Evolutionary conservation across 2,113 vertebrate genomes (phyloP).

Genomic region (Cardinalis cardinalis): DNA sequence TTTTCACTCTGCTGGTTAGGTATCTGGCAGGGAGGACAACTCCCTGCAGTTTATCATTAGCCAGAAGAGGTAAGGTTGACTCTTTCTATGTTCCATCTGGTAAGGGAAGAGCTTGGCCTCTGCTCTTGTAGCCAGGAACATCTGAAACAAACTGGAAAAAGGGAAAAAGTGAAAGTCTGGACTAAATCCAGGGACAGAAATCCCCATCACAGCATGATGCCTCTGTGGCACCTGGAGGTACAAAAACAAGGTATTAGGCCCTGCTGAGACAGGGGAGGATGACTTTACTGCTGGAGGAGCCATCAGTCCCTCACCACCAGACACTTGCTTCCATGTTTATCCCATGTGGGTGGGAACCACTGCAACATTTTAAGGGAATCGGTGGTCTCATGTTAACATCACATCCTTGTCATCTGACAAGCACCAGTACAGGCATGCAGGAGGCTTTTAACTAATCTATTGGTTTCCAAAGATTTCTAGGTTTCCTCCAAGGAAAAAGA

Average conservation of each 20-base stretch:
- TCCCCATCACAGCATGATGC: neutral
- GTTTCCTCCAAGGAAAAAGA: neutral
- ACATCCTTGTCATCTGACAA: neutral
- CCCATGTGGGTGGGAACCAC: neutral
- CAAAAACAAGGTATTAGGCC: neutral
- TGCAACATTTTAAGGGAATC: neutral
- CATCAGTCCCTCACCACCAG: neutral
- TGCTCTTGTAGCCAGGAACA: neutral
- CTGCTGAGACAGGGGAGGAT: neutral
- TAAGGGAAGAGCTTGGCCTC: neutral
- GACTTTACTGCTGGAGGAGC: neutral
- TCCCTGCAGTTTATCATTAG: neutral
- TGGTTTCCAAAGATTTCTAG: neutral
- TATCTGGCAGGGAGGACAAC: neutral
- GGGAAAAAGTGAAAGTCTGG: neutral
- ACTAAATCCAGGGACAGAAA: neutral
- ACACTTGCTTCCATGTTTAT: neutral
- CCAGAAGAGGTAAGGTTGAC: neutral
- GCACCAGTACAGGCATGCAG: neutral
- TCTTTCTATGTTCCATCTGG: neutral
- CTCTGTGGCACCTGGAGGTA: neutral
- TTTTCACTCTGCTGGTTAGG: neutral
- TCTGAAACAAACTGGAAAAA: neutral
- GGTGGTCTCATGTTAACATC: neutral
- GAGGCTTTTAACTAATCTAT: neutral